These are phyloP conservation scores for Melangyna quadrimaculata DNA, from an alignment of 2,888 invertebrate genomes.

Conservation along the genomic window DNA sequence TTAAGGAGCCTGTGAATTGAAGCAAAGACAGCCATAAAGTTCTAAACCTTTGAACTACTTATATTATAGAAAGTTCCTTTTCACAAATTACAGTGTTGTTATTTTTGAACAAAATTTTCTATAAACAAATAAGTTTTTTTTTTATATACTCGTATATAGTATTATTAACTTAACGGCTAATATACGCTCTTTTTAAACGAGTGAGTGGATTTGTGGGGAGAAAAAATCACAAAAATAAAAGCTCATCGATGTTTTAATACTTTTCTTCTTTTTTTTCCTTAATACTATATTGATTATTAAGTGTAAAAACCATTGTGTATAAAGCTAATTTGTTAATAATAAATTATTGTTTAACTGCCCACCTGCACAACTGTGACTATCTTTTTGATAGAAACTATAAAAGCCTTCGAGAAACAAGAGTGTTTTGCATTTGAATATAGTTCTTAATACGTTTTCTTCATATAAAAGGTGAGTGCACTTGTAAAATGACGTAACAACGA, in stretches of 20 bases:
- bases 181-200: conserved; percentile 1
- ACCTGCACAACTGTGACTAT: conserved; percentile 52
- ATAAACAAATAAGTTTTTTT: not conserved
- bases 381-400: conserved; percentile 46
- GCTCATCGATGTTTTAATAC: conserved; percentile 12
- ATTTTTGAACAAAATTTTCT: conserved; percentile 13
- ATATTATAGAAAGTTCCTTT: conserved; percentile 17
- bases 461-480: conserved; percentile 69
- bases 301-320: conserved; percentile 5
- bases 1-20: conserved; percentile 66
- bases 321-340: conserved; percentile 45
- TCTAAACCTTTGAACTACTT: not conserved
- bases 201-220: conserved; percentile 1
- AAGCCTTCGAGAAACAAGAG: conserved; percentile 17
- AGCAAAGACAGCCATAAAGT: conserved; percentile 27
- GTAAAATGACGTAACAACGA: conserved; percentile 59
- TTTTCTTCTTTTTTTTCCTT: not conserved
- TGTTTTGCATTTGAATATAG: conserved; percentile 24
- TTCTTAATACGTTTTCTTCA: conserved; percentile 27
- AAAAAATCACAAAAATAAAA: conserved; percentile 16
- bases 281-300: conserved; percentile 34
- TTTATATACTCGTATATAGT: too few relatives aligned
- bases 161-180: conserved; percentile 2
- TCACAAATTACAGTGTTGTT: conserved; percentile 16
- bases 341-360: conserved; percentile 39